Evolutionary conservation across 2,113 vertebrate genomes (phyloP).

Genomic region (Marmota flaviventris): DNA sequence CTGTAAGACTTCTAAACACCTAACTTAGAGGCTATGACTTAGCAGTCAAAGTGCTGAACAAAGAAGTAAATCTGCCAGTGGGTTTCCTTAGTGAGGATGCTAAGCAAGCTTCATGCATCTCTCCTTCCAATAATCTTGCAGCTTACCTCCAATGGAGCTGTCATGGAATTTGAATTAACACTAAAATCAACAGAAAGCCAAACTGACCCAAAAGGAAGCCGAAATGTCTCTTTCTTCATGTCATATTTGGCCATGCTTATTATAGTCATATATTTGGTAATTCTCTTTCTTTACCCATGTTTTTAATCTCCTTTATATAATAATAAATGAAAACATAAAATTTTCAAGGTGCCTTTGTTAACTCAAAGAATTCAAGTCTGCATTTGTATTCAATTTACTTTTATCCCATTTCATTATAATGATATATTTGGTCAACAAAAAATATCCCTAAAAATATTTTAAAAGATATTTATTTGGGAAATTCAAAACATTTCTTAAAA

Average conservation of each 20-base stretch:
- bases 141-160: neutral
- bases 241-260: neutral
- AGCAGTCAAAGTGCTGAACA: conserved; percentile 14
- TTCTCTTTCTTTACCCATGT: conserved; percentile 20
- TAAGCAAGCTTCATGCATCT: neutral
- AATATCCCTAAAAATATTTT: neutral
- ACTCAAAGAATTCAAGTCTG: neutral
- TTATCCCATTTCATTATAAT: neutral
- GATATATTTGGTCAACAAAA: neutral
- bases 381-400: conserved; percentile 10
- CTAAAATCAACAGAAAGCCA: neutral
- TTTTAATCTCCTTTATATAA: neutral
- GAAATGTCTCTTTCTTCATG: neutral
- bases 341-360: neutral
- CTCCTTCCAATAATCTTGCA: neutral
- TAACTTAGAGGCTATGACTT: neutral
- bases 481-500: conserved; percentile 16
- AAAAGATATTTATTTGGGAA: neutral
- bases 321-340: neutral
- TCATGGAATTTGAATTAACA: neutral
- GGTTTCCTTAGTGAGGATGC: neutral
- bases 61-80: neutral
- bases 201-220: neutral
- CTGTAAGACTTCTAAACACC: neutral
- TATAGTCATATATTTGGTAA: neutral